A percentile compares a stretch with the other conserved stretches of the same genome.
phyloP scores from a whole-genome alignment of 2,888 invertebrate genomes.

The Leucozona laternaria region DNA sequence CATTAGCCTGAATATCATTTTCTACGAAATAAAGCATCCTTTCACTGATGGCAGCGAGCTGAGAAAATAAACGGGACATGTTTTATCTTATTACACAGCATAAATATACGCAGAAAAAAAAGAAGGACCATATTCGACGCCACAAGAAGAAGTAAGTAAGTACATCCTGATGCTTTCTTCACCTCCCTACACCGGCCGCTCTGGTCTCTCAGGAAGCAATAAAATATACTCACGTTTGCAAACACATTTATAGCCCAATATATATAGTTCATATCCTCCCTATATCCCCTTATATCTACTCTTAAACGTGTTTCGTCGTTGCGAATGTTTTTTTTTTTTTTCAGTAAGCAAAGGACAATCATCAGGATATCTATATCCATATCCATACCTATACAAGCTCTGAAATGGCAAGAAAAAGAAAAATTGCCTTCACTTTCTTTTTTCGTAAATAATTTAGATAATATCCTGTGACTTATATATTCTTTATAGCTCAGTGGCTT shows the following conservation, averaged over 20 bases:
- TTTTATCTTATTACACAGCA: conserved; percentile 44
- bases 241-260: conserved; percentile 10
- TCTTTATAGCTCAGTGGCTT: conserved; percentile 2
- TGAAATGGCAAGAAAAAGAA: conserved; percentile 27
- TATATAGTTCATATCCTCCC: neutral
- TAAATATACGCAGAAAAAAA: conserved; percentile 10
- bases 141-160: conserved; percentile 20
- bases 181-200: neutral
- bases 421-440: conserved; percentile 67
- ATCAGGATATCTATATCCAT: neutral
- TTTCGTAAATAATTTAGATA: conserved; percentile 66
- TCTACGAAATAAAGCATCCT: conserved; percentile 47
- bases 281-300: neutral
- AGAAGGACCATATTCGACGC: conserved; percentile 42
- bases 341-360: neutral
- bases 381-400: neutral
- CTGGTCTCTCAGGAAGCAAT: conserved; percentile 55
- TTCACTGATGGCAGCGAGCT: neutral
- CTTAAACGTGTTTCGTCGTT: conserved; percentile 4
- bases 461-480: conserved; percentile 72
- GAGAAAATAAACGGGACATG: conserved; percentile 14
- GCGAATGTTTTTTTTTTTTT: conserved; percentile 22
- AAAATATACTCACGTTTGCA: conserved; percentile 55
- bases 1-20: conserved; percentile 66
- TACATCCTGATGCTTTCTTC: neutral